Percentiles rank a stretch among this genome's conserved stretches.
Evolutionary conservation across 1,140 invertebrate genomes (phyloP).

Genomic region (Gryllus bimaculatus): DNA sequence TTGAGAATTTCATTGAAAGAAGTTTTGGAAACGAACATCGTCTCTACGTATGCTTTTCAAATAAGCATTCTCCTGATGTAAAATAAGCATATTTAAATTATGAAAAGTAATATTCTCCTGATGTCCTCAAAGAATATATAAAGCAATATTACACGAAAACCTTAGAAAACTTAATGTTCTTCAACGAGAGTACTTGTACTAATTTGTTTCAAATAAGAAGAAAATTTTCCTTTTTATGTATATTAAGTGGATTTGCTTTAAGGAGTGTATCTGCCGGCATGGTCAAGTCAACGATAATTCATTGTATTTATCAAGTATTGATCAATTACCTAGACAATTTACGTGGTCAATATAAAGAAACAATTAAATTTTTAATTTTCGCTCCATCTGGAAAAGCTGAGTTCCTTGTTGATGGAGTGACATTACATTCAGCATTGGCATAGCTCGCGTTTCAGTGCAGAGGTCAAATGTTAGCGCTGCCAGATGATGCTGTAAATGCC

Average conservation of each 20-base stretch:
- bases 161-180: not conserved
- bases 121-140: not conserved
- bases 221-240: not conserved
- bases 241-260: too few species aligned
- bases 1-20: too few species aligned
- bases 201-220: not conserved
- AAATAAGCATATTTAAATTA: too few species aligned
- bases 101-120: too few species aligned
- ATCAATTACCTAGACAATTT: not conserved
- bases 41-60: too few species aligned
- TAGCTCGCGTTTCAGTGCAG: conserved; percentile 27
- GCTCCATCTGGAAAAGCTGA: conserved; percentile 34
- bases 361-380: not conserved
- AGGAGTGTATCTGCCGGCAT: not conserved
- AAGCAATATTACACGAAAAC: not conserved
- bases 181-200: not conserved
- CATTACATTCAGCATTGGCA: conserved; percentile 30
- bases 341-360: not conserved
- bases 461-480: conserved; percentile 17
- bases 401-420: conserved; percentile 29
- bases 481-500: not conserved
- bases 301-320: not conserved
- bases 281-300: not conserved
- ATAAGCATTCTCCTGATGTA: too few species aligned
- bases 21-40: too few species aligned